Conservation (phyloP, 2,797 vertebrate species). For the Peromyscus nudipes region DNA sequence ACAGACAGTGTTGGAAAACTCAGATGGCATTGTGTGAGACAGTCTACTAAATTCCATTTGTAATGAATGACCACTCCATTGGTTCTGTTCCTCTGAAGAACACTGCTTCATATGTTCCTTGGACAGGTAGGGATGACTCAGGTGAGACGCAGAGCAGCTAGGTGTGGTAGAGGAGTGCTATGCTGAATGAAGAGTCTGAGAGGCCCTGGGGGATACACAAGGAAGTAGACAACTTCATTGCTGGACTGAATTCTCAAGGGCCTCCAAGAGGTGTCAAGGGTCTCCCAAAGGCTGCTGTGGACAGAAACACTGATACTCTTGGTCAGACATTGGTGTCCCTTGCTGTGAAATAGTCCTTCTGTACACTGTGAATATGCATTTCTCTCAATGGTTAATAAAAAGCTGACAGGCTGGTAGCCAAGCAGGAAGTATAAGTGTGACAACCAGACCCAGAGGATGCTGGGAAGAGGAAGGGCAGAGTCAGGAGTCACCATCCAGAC, state of each 20-base stretch:
- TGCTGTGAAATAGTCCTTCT: no score
- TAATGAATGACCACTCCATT: not conserved
- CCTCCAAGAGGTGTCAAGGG: no score
- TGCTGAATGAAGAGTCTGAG: rapidly evolving
- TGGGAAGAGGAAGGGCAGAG: no score
- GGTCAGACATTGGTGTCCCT: rapidly evolving
- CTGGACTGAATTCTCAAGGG: no score
- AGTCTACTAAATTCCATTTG: not conserved
- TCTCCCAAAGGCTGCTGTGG: rapidly evolving
- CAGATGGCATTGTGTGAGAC: not conserved
- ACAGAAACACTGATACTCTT: rapidly evolving
- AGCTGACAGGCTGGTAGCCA: no score
- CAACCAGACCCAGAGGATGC: no score
- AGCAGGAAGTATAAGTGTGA: no score
- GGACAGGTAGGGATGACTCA: not conserved
- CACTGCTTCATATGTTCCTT: not conserved
- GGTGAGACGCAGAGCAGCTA: not conserved
- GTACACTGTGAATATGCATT: no score
- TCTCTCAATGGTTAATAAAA: no score
- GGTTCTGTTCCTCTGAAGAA: not conserved
- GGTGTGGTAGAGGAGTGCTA: rapidly evolving
- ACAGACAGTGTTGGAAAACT: not conserved
- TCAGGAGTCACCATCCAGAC: no score
- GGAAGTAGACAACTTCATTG: rapidly evolving
- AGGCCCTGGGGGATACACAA: not conserved